phyloP scores from a whole-genome alignment of 2,797 vertebrate genomes.

The Epinephelus awoara region DNA sequence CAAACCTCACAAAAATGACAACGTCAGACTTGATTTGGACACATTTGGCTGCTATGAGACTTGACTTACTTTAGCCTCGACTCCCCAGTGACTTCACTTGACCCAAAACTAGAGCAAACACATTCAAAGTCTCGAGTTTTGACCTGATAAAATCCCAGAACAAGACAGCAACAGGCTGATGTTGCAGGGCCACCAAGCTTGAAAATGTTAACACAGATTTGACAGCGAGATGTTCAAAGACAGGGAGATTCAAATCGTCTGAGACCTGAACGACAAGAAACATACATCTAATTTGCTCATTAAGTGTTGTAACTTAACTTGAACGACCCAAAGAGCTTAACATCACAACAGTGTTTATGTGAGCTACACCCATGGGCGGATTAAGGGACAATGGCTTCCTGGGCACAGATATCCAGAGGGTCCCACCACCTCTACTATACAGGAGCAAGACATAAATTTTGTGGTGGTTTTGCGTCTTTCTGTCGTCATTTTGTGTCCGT shows the following conservation, averaged over 20 bases:
- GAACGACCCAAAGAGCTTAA: neutral
- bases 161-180: neutral
- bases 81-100: neutral
- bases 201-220: neutral
- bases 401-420: too few species aligned
- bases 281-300: neutral
- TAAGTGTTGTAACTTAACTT: neutral
- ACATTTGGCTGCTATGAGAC: conserved; percentile 12
- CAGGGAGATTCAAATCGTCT: neutral
- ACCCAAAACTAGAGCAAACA: neutral
- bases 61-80: conserved; percentile 10
- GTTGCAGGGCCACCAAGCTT: too few species aligned
- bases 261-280: neutral
- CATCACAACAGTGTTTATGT: too few species aligned
- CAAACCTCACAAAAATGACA: neutral
- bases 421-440: too few species aligned
- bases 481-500: too few species aligned
- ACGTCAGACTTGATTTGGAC: neutral
- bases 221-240: neutral
- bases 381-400: too few species aligned
- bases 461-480: too few species aligned
- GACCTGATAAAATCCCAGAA: conserved; percentile 5
- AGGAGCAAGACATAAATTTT: too few species aligned
- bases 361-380: too few species aligned
- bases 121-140: conserved; percentile 6